Base-by-base conservation (phyloP, 1,140 invertebrate genomes). In the Latrodectus geometricus region DNA sequence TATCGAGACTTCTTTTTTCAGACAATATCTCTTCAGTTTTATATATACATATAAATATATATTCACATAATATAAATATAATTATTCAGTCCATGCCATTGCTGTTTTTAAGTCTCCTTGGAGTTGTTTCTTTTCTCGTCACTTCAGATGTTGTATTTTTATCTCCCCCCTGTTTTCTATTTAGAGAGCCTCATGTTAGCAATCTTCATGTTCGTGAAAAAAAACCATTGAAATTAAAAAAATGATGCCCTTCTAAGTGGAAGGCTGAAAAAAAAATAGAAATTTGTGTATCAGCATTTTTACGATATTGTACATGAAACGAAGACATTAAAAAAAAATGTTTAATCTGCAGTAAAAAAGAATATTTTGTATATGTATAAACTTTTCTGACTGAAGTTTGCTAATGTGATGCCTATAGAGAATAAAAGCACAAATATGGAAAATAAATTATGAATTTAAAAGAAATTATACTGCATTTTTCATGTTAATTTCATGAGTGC, bases 91-190 rank as follows among this genome's bases (percentile, higher is more conserved):
- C 83, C 83, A 86, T 86, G 83, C 83, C 83, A 86, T 86, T 86
- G 83, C 83, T 86, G 83, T 86, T 86, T 86, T 86, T 86, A 86
- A 77, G 50, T 65, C 48, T 72, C 75, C 68, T 70, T 35, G 52
- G 77, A 66, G 65, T 77, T 48, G 49, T 86, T 77, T 86, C 77
- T 86, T 86, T 56, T 72, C 21, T 21, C 21, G 65, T 78, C 77
- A 70, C 49, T 86, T 74, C 61, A 86, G 83, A 86, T 86, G 82
- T 85, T 50, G 83, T 86, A 86, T 86, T 86, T 86, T 86, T 86
- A 73, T 77, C 83, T 48, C 50, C 52, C 75, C 48, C 52, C 56
- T 73, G 49, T 61, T 86, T 86, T 86, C 70, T 83, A 86, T 56
- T 17, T 86, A 86, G 83, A 77, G n/a, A 23, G 56, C 35, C 12